Evolutionary conservation across 2,797 vertebrate genomes (phyloP), one percentile per base, ranked within the genome.

Genomic region (Melanotaenia maccullochi): DNA sequence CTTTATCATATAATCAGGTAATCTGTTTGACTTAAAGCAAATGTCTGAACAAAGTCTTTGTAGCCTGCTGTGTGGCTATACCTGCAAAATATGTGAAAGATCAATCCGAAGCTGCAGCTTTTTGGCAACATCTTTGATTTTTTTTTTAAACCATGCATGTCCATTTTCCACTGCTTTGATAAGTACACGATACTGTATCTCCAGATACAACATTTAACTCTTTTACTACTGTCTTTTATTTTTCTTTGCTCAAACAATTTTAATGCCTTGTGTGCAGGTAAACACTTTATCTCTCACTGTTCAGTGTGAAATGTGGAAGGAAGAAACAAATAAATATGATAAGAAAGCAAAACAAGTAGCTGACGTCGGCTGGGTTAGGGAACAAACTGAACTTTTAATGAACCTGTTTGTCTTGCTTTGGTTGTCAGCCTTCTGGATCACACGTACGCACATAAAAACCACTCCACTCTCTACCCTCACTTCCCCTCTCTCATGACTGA

Each of bases 321-420:
- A 8, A 24, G 58, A 65, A 68, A 65, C 35, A 65, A 69, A 78
- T 16, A 42, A 25, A 28, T 36, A 69, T 22, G 16, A n/a, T 65
- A 36, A 25, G 20, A 71, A 62, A 68, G n/a, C 61, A 70, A 82
- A 78, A 89, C 73, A 85, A 62, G 65, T 68, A 65, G 54, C 40
- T 68, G 16, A n/a, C 67, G 75, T 75, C 24, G 12, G 54, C 24
- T 30, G 40, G 54, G 40, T 36, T 24, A 38, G n/a, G 36, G 68
- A 82, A 85, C 73, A 59, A 32, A 32, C 14, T 91, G 88, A 92
- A 92, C 92, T 90, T 61, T 52, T 18, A 55, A 60, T 89, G 90
- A 93, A 92, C 90, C 71, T 79, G 81, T 84, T 87, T 71, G 56
- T 74, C 75, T 81, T 62, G 74, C 59, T 78, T 35, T 67, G 82